Conservation (phyloP, 2,888 invertebrate species). For the Neoascia interrupta region DNA sequence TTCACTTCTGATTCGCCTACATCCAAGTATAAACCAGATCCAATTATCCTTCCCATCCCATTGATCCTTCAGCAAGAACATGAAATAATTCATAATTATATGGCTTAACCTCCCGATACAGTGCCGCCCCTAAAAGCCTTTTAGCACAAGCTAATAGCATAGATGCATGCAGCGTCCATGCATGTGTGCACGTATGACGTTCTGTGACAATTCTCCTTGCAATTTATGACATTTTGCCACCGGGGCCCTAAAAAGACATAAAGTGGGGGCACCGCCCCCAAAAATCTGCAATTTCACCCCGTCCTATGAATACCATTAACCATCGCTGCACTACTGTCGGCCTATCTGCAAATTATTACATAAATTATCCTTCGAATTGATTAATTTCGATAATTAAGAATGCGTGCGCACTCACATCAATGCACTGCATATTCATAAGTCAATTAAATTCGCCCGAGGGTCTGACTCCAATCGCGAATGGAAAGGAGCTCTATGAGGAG, state of each 20-base stretch:
- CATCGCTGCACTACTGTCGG: constrained; percentile 36
- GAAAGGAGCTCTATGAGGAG: constrained; percentile 9
- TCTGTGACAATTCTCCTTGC: constrained; percentile 43
- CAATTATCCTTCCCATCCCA: constrained; percentile 20
- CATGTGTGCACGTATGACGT: not conserved
- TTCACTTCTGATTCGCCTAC: too few species aligned
- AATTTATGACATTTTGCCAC: constrained; percentile 56
- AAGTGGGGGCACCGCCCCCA: constrained; percentile 38
- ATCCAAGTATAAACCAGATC: not conserved
- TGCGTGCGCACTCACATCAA: constrained; percentile 59
- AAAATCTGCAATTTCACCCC: constrained; percentile 30
- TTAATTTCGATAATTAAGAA: constrained; percentile 70
- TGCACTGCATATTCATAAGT: constrained; percentile 68
- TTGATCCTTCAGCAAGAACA: constrained; percentile 23
- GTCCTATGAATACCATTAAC: constrained; percentile 49
- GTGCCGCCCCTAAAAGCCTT: constrained; percentile 48
- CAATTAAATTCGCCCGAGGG: constrained; percentile 63
- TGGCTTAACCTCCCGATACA: constrained; percentile 20
- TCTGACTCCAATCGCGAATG: not conserved
- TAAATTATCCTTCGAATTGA: constrained; percentile 68
- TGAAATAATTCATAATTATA: constrained; percentile 59
- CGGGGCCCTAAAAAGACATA: constrained; percentile 51
- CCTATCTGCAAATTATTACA: constrained; percentile 68
- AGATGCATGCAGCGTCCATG: not conserved
- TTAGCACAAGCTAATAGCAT: constrained; percentile 51